Percentiles rank a stretch among this genome's conserved stretches.
phyloP scores from a whole-genome alignment of 2,113 vertebrate species.

The Boulengeromyrus knoepffleri region DNA sequence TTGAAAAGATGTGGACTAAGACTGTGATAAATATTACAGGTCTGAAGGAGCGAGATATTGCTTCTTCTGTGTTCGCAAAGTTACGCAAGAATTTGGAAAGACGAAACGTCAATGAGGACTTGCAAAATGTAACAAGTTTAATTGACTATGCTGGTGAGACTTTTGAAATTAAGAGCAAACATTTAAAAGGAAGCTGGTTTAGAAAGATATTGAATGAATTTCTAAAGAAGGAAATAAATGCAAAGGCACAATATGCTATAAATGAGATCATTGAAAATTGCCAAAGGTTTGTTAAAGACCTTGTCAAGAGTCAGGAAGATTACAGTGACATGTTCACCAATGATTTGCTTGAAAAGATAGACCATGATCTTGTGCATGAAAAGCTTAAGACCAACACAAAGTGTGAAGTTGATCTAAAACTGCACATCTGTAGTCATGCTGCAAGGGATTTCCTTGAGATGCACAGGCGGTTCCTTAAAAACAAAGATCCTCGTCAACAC shows the following conservation, averaged over 20 bases:
- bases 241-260: neutral
- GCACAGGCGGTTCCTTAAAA: constrained; percentile 36
- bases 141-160: neutral
- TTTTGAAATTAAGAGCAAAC: neutral
- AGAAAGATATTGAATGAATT: neutral
- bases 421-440: constrained; percentile 45
- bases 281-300: constrained; percentile 7
- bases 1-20: constrained; percentile 32
- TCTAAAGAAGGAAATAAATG: neutral
- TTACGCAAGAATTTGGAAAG: constrained; percentile 21
- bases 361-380: neutral
- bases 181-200: neutral
- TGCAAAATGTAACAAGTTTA: neutral
- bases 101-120: neutral
- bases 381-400: neutral
- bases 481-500: constrained; percentile 15
- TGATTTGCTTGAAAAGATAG: constrained; percentile 35
- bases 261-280: constrained; percentile 20
- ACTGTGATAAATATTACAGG: constrained; percentile 11
- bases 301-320: constrained; percentile 26
- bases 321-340: constrained; percentile 35
- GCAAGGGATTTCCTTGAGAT: constrained; percentile 32
- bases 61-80: constrained; percentile 16
- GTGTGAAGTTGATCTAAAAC: constrained; percentile 38
- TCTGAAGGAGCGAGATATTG: constrained; percentile 16